Conservation (phyloP, 2,113 vertebrate species). For the Python bivittatus region DNA sequence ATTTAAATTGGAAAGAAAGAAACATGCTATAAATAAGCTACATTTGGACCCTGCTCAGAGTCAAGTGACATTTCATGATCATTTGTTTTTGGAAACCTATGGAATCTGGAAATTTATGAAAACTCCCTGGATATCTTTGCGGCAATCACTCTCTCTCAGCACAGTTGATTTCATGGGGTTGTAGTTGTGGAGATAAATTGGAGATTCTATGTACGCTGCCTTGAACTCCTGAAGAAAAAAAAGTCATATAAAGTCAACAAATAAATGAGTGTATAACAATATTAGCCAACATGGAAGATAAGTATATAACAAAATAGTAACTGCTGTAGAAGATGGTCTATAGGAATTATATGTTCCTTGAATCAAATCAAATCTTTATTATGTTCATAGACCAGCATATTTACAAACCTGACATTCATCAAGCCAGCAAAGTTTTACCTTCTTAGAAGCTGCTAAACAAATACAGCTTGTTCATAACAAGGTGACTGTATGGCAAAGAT, state of each 20-base stretch:
- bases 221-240: not conserved
- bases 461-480: not conserved
- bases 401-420: accelerated
- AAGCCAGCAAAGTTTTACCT: accelerated
- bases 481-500: not conserved
- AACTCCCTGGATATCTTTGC: not conserved
- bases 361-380: not conserved
- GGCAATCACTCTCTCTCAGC: not conserved
- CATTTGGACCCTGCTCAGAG: not conserved
- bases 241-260: not conserved
- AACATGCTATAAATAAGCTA: not conserved
- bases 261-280: not conserved
- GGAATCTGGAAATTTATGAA: not conserved
- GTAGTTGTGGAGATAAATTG: no score
- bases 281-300: not conserved
- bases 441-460: not conserved
- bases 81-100: not conserved
- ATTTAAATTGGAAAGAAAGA: not conserved
- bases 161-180: not conserved
- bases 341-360: not conserved
- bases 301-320: not conserved
- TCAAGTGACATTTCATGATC: not conserved
- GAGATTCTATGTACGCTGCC: not conserved
- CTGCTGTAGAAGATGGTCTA: not conserved
- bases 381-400: not conserved